Evolutionary conservation across 2,797 vertebrate genomes (phyloP).

Genomic region (Hypotaenidia philippensis): DNA sequence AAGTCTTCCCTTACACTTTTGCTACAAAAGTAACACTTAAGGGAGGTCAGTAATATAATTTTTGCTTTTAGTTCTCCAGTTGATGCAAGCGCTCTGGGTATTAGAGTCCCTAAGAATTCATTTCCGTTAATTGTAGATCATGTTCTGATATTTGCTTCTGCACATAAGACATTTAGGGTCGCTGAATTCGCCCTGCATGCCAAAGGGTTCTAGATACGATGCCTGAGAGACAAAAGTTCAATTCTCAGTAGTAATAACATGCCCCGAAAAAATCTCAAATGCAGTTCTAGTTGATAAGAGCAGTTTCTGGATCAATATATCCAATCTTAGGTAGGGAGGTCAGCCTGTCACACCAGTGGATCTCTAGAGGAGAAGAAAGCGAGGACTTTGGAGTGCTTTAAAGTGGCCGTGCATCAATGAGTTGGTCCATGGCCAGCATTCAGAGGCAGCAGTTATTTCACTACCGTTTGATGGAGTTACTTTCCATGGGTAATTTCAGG

Average conservation of each 20-base stretch:
- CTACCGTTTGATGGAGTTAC: neutral
- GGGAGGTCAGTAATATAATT: neutral
- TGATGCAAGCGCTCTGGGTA: neutral
- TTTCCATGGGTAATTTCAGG: neutral
- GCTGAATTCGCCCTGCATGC: constrained; percentile 17
- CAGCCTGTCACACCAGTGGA: constrained; percentile 63
- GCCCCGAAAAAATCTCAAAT: constrained; percentile 45
- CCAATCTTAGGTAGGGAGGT: constrained; percentile 73
- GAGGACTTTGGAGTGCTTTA: constrained; percentile 26
- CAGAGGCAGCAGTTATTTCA: neutral
- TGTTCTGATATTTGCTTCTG: constrained; percentile 60
- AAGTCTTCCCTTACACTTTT: neutral
- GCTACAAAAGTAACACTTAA: neutral
- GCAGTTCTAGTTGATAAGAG: constrained; percentile 63
- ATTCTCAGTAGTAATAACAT: constrained; percentile 13
- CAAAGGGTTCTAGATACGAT: constrained; percentile 8
- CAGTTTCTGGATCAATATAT: constrained; percentile 77
- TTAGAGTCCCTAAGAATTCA: constrained; percentile 28
- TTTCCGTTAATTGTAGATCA: constrained; percentile 57
- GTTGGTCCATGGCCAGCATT: neutral
- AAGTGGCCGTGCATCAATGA: neutral
- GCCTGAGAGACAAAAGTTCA: constrained; percentile 59
- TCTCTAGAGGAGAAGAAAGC: constrained; percentile 70
- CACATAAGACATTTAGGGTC: constrained; percentile 57
- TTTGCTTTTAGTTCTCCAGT: neutral